Evolutionary conservation across 2,888 invertebrate species (phyloP), one percentile per base, ranked within the genome.

Genomic region (Phyllotreta striolata): DNA sequence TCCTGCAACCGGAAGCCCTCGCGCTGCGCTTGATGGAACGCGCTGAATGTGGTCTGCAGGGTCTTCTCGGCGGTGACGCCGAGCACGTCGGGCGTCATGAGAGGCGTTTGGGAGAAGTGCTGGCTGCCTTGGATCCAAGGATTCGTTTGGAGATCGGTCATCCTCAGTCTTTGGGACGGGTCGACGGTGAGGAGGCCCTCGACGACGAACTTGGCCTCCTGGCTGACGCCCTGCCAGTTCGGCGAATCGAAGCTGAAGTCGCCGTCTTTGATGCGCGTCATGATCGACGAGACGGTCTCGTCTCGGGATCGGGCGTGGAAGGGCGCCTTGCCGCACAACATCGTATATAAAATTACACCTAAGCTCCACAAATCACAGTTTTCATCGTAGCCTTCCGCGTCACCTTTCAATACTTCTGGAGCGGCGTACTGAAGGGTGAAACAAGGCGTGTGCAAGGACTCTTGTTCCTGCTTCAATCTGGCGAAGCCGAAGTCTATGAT

Each of bases 401-500:
- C 79, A 14, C 87, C 85, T 1, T 83, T 82, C 47, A 98, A 84
- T 8, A 97, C 94, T 80, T 98, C 98, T 0, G 98, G 98, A 0
- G 98, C 96, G 0, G 96, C 98, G 83, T 98, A 98, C 74, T 92
- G 91, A 49, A 96, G 81, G 60, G 98, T 97, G 80, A 94, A 98
- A 79, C 98, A 97, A 0, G 98, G 97, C 0, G 96, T 95, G 82
- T 86, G 87, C 74, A 89, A 79, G 1, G 84, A 81, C 73, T 87
- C 86, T 60, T 85, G 84, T 64, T 86, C 84, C 47, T 85, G 87
- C 75, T 90, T 89, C 69, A 88, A 80, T n/a, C 93, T 85, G 10
- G 98, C 96, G 83, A 97, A 97, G 7, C 98, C 98, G 81, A 98
- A 98, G 83, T 98, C 98, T 0, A 98, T 93, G 43, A 98, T 88